Evolutionary conservation across 2,113 vertebrate genomes (phyloP).

Genomic region (Rhadina sibilatrix): DNA sequence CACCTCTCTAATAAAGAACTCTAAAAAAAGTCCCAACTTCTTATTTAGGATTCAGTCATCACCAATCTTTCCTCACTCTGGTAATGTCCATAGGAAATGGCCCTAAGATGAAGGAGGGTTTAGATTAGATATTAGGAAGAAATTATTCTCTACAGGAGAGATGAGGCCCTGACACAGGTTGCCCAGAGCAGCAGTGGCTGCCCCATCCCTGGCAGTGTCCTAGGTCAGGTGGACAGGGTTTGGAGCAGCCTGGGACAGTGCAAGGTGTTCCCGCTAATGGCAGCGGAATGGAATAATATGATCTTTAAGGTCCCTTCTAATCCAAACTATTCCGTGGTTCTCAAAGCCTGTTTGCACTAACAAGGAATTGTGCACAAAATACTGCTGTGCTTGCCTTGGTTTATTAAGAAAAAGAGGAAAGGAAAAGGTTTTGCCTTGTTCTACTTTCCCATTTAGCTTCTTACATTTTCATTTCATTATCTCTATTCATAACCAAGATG

Average conservation of each 20-base stretch:
- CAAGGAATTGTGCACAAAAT: neutral
- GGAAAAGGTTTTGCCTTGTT: neutral
- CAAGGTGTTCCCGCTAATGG: neutral
- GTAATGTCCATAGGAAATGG: neutral
- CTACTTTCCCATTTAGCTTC: neutral
- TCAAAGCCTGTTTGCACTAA: neutral
- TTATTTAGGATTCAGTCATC: neutral
- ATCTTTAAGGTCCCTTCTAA: neutral
- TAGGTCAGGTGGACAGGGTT: neutral
- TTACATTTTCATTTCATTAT: neutral
- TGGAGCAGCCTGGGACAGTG: neutral
- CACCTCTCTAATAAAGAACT: neutral
- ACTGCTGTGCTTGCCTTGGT: neutral
- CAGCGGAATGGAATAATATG: neutral
- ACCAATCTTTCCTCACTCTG: rapidly evolving
- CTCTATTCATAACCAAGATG: neutral
- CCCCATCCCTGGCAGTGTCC: neutral
- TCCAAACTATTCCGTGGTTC: neutral
- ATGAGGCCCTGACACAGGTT: neutral
- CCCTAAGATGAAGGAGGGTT: neutral
- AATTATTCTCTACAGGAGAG: neutral
- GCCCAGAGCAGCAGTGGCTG: neutral
- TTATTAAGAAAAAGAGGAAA: neutral
- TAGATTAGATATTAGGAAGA: neutral
- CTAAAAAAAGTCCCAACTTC: neutral